Evolutionary conservation across 2,888 invertebrate species (phyloP).

Genomic region (Tryphoninae sp.): DNA sequence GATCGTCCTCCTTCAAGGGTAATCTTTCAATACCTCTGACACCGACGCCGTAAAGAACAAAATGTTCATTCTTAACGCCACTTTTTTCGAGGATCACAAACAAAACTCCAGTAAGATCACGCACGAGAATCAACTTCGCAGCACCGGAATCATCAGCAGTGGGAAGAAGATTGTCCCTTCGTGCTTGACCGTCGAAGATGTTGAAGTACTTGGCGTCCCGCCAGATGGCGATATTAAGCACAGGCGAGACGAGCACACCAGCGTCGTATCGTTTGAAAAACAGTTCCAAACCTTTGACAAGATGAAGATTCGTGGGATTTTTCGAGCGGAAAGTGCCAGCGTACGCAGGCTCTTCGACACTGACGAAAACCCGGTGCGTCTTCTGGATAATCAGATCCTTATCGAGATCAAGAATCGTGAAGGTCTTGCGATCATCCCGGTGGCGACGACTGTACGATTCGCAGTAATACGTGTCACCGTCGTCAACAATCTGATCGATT

Average conservation of each 20-base stretch:
- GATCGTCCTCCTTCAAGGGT: conserved; percentile 55
- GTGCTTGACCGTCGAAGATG: conserved; percentile 76
- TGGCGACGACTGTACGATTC: conserved; percentile 73
- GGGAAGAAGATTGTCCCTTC: conserved; percentile 68
- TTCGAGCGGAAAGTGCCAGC: conserved; percentile 76
- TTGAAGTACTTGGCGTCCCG: conserved; percentile 69
- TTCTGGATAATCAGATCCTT: conserved; percentile 70
- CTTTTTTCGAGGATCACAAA: conserved; percentile 77
- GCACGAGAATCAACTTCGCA: conserved; percentile 75
- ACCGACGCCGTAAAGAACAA: conserved; percentile 72
- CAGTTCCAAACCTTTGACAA: conserved; percentile 74
- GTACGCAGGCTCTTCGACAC: conserved; percentile 74
- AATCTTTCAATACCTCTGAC: conserved; percentile 67
- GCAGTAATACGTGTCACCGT: conserved; percentile 77
- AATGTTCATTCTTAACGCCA: conserved; percentile 73
- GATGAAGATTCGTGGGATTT: conserved; percentile 73
- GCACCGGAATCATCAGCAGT: conserved; percentile 58
- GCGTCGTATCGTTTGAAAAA: conserved; percentile 74
- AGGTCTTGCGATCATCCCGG: conserved; percentile 70
- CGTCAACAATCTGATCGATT: conserved; percentile 78
- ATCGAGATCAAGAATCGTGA: conserved; percentile 73
- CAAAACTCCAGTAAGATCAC: conserved; percentile 71
- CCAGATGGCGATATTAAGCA: conserved; percentile 77
- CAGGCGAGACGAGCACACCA: conserved; percentile 73
- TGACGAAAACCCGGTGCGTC: conserved; percentile 70